Evolutionary conservation across 2,113 vertebrate species (phyloP).

Genomic region (Corythornis cristatus): DNA sequence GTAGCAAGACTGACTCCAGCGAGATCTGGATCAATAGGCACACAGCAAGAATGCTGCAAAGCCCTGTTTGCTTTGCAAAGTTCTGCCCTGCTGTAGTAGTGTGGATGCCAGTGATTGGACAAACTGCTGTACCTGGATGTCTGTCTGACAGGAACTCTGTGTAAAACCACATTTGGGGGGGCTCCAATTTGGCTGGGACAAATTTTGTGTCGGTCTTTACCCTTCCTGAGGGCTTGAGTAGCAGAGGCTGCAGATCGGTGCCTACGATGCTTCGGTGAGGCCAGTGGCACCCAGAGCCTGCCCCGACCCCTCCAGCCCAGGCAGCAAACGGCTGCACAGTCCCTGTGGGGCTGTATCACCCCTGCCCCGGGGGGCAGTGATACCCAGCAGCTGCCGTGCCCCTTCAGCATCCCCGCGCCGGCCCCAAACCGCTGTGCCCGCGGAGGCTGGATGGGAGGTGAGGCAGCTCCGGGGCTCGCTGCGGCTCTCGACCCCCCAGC

Average conservation of each 20-base stretch:
- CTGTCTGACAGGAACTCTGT: background rate
- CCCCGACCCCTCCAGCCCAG: background rate
- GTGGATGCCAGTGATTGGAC: background rate
- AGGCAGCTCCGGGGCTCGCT: accelerated
- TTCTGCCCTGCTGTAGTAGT: background rate
- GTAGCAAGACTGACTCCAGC: background rate
- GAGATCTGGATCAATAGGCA: background rate
- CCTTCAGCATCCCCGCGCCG: accelerated
- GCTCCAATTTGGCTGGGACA: background rate
- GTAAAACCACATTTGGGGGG: background rate
- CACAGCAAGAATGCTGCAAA: background rate
- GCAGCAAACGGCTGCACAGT: background rate
- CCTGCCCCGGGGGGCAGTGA: too few relatives aligned
- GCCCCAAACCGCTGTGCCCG: background rate
- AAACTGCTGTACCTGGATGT: background rate
- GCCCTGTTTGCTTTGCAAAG: background rate
- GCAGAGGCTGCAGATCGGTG: accelerated
- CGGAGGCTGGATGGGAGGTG: background rate
- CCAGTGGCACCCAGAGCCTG: background rate
- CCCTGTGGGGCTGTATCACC: too few relatives aligned
- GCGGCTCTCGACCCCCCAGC: background rate
- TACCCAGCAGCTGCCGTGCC: accelerated
- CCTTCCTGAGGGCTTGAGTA: background rate
- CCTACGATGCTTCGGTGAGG: background rate
- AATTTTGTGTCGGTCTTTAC: background rate